Conservation (phyloP, 2,888 invertebrate species). For the Ochropleura plecta region DNA sequence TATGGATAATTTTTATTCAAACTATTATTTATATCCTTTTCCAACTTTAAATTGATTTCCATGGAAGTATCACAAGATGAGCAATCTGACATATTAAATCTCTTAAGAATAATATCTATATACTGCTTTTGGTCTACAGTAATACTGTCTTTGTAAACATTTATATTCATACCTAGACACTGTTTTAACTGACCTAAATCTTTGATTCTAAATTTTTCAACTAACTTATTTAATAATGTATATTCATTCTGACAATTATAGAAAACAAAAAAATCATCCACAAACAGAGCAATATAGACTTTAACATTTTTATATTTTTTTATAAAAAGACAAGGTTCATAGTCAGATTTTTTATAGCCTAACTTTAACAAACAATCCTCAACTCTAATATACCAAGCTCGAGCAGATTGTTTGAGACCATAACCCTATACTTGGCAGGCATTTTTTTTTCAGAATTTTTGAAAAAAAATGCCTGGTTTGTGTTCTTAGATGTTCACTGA, state of each 20-base stretch:
- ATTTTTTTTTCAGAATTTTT: too few relatives aligned
- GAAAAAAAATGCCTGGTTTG: too few relatives aligned
- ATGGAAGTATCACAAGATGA: slow-evolving; percentile 31
- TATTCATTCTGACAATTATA: slow-evolving; percentile 28
- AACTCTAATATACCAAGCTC: background rate
- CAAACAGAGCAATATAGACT: slow-evolving; percentile 27
- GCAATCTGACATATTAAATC: slow-evolving; percentile 39
- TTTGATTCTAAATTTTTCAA: background rate
- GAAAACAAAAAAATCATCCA: slow-evolving; percentile 45
- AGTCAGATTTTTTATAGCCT: slow-evolving; percentile 5
- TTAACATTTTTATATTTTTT: slow-evolving; percentile 4
- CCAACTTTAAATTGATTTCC: slow-evolving; percentile 34
- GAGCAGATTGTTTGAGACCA: background rate
- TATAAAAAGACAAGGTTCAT: slow-evolving; percentile 39
- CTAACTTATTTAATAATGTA: slow-evolving; percentile 13
- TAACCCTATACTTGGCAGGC: too few relatives aligned
- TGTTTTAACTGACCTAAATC: slow-evolving; percentile 26
- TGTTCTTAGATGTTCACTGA: too few relatives aligned
- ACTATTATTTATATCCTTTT: background rate
- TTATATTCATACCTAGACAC: slow-evolving; percentile 35
- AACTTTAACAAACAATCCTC: background rate
- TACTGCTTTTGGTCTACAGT: slow-evolving; percentile 35
- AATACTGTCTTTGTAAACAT: slow-evolving; percentile 16
- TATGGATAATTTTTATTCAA: background rate
- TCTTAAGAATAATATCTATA: slow-evolving; percentile 16